Base-by-base conservation (phyloP, 1,140 invertebrate genomes). In the Listronotus bonariensis region DNA sequence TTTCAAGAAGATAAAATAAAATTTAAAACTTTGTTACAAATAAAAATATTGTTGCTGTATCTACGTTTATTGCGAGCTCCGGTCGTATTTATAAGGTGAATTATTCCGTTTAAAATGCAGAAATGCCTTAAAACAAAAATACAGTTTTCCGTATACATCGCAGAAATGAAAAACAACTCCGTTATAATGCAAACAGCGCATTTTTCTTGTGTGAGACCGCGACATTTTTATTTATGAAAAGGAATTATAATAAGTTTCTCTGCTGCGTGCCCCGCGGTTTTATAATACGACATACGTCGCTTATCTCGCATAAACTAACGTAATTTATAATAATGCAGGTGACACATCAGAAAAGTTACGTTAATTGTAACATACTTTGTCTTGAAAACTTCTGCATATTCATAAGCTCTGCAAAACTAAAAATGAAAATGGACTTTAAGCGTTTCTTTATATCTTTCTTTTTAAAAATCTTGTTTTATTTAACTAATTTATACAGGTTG, bases 141-240 rank as follows among this genome's bases (percentile, higher is more conserved):
- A 20, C n/a, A 17, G 51, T 48, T 43, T 17, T 34, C 7, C 42
- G n/a, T 43, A 41, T 61, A n/a, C n/a, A 52, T 36, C 10, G 36
- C 17, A 15, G 34, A 46, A 63, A 63, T 63, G 60, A 63, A 51
- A 63, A 63, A 63, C 60, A 46, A 48, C 42, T 55, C 53, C 53
- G 36, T 63, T 63, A 54, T 51, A 63, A 63, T 63, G 52, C 52
- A 63, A 63, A 63, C 55, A 48, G 60, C 51, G 51, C 60, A 63
- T 63, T 63, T 63, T 63, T 63, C 60, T 56, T 49, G 60, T 55
- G 46, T 42, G 18, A 40, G 41, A 52, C 59, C 51, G 17, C 36
- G 56, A 46, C 60, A 56, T 63, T 63, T 63, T 63, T 63, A 63
- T 63, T 63, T 63, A 63, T 63, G 41, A 63, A 55, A 54, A 54